Evolutionary conservation across 2,888 invertebrate species (phyloP), one percentile per base, ranked within the genome.

Genomic region (Tuberolachnus salignus): DNA sequence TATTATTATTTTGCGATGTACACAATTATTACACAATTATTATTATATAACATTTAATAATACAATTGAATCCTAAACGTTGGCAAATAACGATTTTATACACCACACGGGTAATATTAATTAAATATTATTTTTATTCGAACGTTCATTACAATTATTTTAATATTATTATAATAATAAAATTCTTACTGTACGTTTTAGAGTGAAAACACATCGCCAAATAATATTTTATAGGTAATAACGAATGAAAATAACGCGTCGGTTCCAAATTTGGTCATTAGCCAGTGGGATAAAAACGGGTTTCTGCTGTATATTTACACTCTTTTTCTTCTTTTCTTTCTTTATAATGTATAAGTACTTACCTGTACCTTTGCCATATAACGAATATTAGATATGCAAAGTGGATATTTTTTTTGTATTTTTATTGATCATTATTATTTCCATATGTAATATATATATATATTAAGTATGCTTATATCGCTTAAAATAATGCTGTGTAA

Each of bases 191-290:
- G 23, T 57, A 57, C 6, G 2, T 66, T 46, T 49, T 23, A 1
- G 10, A 66, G 23, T 66, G 34, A 34, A 10, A 34, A 53, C 9
- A 44, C 23, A 59, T n/a, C 34, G 3, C 34, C 34, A 34, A 34
- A 34, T 34, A 34, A 34, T 6, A 34, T 4, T 34, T 34, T 6
- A n/a, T n/a, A 34, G 34, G 34, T 34, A 34, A 34, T 4, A 34
- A 23, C 16, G 8, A 59, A 59, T 26, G 19, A 71, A 26, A 34
- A 16, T 14, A 59, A 26, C 19, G 26, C 9, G 46, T 57, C n/a
- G 11, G 44, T 6, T 34, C n/a, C 59, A 21, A 23, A 3, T 71
- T 57, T 57, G 70, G 44, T 71, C 21, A 46, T 71, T 71, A 46
- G 44, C n/a, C 19, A 51, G 10, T 26, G 11, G 9, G 34, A 19